These are phyloP conservation scores for Cydia pomonella DNA, from an alignment of 1,140 invertebrate genomes.

Conservation along the genomic window DNA sequence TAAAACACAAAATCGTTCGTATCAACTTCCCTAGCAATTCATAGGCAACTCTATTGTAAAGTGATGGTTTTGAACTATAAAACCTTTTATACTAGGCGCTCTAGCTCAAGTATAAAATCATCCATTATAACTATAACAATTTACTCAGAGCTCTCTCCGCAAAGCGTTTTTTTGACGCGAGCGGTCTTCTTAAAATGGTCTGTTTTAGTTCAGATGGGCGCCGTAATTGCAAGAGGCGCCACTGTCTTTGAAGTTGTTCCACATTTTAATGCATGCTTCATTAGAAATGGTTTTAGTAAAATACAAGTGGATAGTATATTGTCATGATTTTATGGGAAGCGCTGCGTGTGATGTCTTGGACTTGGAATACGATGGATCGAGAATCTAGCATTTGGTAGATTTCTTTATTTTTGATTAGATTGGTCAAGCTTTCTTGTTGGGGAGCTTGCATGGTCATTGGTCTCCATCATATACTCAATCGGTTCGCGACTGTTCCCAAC, in stretches of 20 bases:
- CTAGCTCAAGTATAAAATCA: slow-evolving; percentile 46
- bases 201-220: slow-evolving; percentile 36
- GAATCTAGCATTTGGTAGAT: no score
- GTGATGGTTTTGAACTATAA: slow-evolving; percentile 49
- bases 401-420: no score
- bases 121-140: slow-evolving; percentile 35
- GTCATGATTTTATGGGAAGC: neutral
- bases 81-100: slow-evolving; percentile 45
- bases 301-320: slow-evolving; percentile 24
- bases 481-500: no score
- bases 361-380: no score
- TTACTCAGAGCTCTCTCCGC: slow-evolving; percentile 17
- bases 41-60: slow-evolving; percentile 20
- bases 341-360: neutral
- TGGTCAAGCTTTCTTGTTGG: no score
- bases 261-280: slow-evolving; percentile 41
- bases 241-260: slow-evolving; percentile 39
- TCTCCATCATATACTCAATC: no score
- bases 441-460: no score
- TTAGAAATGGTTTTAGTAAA: slow-evolving; percentile 15
- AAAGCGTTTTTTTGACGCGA: neutral
- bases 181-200: slow-evolving; percentile 34
- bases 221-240: slow-evolving; percentile 45
- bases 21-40: neutral
- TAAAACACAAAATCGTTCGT: neutral